Evolutionary conservation across 1,140 invertebrate species (phyloP), one percentile per base, ranked within the genome.

Genomic region (Asbolus verrucosus): DNA sequence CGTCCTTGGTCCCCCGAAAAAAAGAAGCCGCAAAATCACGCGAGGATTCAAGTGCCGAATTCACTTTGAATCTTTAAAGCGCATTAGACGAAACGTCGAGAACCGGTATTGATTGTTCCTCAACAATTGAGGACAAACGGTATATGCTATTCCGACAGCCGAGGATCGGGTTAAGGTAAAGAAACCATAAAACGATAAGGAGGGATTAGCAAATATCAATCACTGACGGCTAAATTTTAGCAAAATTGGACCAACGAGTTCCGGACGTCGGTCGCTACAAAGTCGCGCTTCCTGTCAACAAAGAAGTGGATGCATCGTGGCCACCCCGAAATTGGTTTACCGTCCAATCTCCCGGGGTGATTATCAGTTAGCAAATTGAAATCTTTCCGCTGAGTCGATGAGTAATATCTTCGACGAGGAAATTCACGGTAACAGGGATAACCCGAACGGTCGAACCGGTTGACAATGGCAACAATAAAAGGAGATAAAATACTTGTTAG

Each of bases 401-500:
- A n/a, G n/a, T n/a, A n/a, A n/a, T n/a, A n/a, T n/a, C n/a, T n/a
- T n/a, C n/a, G n/a, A n/a, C n/a, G n/a, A n/a, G n/a, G n/a, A n/a
- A n/a, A n/a, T n/a, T n/a, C n/a, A n/a, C n/a, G n/a, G n/a, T n/a
- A n/a, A n/a, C n/a, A n/a, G n/a, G n/a, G n/a, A n/a, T n/a, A n/a
- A n/a, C n/a, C n/a, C n/a, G n/a, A n/a, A n/a, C n/a, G n/a, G n/a
- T n/a, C n/a, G n/a, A n/a, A n/a, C n/a, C n/a, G n/a, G n/a, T n/a
- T n/a, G n/a, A n/a, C n/a, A n/a, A n/a, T n/a, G n/a, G n/a, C 24
- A 3, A 27, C 24, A 46, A 46, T 5, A 46, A 46, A 15, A 46
- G n/a, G n/a, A 46, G 9, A 43, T 14, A 19, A 46, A 46, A 9
- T 46, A 46, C 2, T 46, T 46, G 41, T 46, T 60, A 30, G 54